These are phyloP conservation scores for Montipora efflorescens DNA, from an alignment of 64 coral and sea anemone species.

Conservation along the genomic window DNA sequence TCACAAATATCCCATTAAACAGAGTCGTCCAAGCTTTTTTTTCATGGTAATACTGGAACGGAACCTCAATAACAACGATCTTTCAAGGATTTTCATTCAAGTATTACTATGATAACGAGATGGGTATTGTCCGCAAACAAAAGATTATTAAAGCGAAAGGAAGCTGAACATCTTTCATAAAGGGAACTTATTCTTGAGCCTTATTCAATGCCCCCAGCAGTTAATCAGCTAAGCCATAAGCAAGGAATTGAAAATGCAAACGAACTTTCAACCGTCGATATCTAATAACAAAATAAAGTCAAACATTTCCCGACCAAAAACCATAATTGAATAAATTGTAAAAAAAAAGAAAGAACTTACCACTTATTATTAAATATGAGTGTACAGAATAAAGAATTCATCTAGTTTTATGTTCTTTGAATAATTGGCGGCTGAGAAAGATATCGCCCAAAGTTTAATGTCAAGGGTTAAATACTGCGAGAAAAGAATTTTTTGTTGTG, in stretches of 20 bases:
- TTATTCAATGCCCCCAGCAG: slow-evolving; percentile 88
- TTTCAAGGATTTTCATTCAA: slow-evolving; percentile 82
- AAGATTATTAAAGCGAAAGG: slow-evolving; percentile 95
- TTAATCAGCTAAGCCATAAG: slow-evolving; percentile 88
- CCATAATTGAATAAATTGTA: slow-evolving; percentile 91
- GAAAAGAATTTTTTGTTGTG: slow-evolving; percentile 63
- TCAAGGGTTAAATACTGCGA: not conserved
- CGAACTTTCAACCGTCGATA: slow-evolving; percentile 54
- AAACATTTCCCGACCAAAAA: slow-evolving; percentile 54
- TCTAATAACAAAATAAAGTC: slow-evolving; percentile 73
- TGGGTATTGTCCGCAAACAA: slow-evolving; percentile 94
- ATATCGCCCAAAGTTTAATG: slow-evolving; percentile 5
- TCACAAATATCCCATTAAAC: slow-evolving; percentile 89
- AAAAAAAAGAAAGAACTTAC: slow-evolving; percentile 72
- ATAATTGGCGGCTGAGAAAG: not conserved
- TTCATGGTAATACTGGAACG: slow-evolving; percentile 88
- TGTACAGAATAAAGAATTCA: slow-evolving; percentile 47
- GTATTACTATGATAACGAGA: slow-evolving; percentile 94
- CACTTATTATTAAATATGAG: slow-evolving; percentile 70
- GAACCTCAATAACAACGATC: slow-evolving; percentile 86
- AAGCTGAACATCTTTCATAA: slow-evolving; percentile 89
- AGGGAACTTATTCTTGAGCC: slow-evolving; percentile 88
- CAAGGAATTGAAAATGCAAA: slow-evolving; percentile 96
- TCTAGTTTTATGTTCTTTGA: not conserved
- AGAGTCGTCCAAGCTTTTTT: slow-evolving; percentile 58